These are phyloP conservation scores for Corythoichthys intestinalis DNA, from an alignment of 2,113 vertebrate species.

Conservation along the genomic window DNA sequence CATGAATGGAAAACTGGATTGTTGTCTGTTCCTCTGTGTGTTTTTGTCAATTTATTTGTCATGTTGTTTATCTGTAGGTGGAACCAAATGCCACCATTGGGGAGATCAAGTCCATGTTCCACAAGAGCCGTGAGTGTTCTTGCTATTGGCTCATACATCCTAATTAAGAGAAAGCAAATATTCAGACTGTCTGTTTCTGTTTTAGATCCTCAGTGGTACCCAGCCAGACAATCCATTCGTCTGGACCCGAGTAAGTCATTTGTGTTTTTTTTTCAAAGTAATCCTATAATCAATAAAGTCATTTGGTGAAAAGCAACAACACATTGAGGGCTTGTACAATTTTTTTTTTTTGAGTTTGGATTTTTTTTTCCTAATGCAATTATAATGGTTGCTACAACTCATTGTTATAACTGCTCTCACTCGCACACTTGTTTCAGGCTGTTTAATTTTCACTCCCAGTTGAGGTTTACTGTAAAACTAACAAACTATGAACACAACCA, in stretches of 20 bases:
- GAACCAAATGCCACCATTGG: conserved; percentile 90
- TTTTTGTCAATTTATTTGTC: conserved; percentile 21
- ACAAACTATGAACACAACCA: neutral
- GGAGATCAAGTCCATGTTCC: conserved; percentile 92
- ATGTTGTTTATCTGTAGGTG: conserved; percentile 72
- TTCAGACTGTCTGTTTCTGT: neutral
- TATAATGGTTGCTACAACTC: no score
- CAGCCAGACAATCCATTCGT: conserved; percentile 87
- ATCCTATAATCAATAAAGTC: neutral
- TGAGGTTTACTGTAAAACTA: neutral
- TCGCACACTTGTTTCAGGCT: neutral
- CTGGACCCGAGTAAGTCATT: conserved; percentile 85
- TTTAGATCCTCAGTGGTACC: conserved; percentile 90
- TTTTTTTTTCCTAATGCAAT: no score
- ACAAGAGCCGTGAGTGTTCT: conserved; percentile 81
- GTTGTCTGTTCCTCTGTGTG: conserved; percentile 31
- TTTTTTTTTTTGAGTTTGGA: no score
- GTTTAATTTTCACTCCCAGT: neutral
- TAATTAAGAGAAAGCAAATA: conserved; percentile 14
- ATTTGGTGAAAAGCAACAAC: neutral
- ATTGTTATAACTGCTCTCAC: neutral
- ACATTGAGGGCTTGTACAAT: neutral
- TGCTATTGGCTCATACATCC: conserved; percentile 8
- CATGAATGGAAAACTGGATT: conserved; percentile 50
- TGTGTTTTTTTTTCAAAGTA: neutral